Evolutionary conservation across 2,113 vertebrate species (phyloP).

Genomic region (Carassius auratus): DNA sequence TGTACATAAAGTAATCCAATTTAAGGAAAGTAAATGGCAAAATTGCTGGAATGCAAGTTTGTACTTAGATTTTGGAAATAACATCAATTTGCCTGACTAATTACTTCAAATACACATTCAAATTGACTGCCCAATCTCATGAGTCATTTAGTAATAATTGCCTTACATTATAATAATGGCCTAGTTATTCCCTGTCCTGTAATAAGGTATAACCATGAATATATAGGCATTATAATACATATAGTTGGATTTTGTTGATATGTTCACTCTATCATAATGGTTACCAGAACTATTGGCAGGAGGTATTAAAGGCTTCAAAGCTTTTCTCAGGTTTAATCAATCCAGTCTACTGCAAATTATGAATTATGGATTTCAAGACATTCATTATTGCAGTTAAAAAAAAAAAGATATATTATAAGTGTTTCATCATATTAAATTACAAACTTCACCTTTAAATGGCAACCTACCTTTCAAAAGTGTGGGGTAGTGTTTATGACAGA

Average conservation of each 20-base stretch:
- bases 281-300: too few relatives aligned
- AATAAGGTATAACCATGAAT: not conserved
- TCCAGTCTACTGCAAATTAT: not conserved
- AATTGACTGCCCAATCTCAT: too few relatives aligned
- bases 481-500: not conserved
- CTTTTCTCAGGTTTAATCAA: not conserved
- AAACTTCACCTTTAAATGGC: not conserved
- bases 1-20: not conserved
- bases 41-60: not conserved
- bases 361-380: too few relatives aligned
- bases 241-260: too few relatives aligned
- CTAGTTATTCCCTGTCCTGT: not conserved
- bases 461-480: not conserved
- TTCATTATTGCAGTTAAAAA: too few relatives aligned
- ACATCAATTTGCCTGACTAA: not conserved
- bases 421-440: too few relatives aligned
- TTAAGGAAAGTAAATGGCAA: not conserved
- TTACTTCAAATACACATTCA: too few relatives aligned
- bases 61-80: not conserved
- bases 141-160: too few relatives aligned
- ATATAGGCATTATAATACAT: not conserved
- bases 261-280: too few relatives aligned
- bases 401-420: too few relatives aligned
- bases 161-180: not conserved
- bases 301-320: not conserved